Conservation (phyloP, 2,888 invertebrate genomes). For the Leptinotarsa juncta region DNA sequence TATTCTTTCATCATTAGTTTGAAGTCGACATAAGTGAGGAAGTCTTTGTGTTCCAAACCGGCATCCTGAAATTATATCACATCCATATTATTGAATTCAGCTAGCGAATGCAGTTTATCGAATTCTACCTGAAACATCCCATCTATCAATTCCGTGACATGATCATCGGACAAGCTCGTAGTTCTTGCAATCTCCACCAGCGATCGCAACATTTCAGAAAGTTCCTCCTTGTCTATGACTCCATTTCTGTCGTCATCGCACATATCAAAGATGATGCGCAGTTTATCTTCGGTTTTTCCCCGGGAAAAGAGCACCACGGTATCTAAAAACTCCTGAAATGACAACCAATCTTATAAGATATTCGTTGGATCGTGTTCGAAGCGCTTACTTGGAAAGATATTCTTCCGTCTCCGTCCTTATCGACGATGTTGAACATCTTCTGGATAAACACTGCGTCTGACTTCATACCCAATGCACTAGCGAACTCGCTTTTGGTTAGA, state of each 20-base stretch:
- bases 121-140: constrained; percentile 86
- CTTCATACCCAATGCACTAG: constrained; percentile 95
- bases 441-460: constrained; percentile 94
- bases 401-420: constrained; percentile 92
- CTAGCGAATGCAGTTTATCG: neutral
- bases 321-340: constrained; percentile 85
- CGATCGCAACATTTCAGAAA: constrained; percentile 93
- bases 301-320: constrained; percentile 92
- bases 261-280: constrained; percentile 96
- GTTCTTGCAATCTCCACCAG: constrained; percentile 93
- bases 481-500: constrained; percentile 91
- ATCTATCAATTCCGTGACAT: constrained; percentile 91
- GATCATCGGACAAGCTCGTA: constrained; percentile 88
- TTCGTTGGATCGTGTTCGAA: neutral
- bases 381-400: constrained; percentile 88
- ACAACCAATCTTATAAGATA: neutral
- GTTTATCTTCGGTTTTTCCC: constrained; percentile 92
- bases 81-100: neutral
- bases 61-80: constrained; percentile 74
- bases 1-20: constrained; percentile 97
- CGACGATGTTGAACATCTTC: constrained; percentile 97
- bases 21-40: constrained; percentile 90
- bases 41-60: constrained; percentile 90
- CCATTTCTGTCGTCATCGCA: constrained; percentile 95
- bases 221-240: constrained; percentile 91